Conservation (phyloP, 2,888 invertebrate genomes). For the Arenicola marina region DNA sequence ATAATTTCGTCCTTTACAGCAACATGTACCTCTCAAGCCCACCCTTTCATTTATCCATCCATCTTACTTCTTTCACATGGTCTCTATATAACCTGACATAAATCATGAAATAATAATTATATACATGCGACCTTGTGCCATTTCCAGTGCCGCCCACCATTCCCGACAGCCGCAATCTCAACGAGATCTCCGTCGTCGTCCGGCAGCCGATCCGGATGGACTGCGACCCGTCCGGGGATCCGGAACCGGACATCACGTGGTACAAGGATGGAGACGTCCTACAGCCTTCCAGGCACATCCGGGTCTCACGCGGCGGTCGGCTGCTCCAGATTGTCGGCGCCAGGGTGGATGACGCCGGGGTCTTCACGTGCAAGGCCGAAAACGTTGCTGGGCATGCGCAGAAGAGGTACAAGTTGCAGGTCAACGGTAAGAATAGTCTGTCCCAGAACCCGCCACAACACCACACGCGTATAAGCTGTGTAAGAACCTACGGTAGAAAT, state of each 20-base stretch:
- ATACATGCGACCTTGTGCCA: no score
- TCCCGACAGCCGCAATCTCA: conserved; percentile 35
- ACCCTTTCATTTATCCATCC: no score
- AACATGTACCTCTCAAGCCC: no score
- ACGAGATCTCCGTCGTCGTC: conserved; percentile 23
- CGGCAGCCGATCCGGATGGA: conserved; percentile 45
- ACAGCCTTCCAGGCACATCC: conserved; percentile 12
- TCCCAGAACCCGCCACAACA: no score
- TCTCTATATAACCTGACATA: no score
- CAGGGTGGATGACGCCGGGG: conserved; percentile 57
- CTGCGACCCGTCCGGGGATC: conserved; percentile 59
- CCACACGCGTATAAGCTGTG: no score
- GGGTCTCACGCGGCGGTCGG: conserved; percentile 16
- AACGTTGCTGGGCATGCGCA: conserved; percentile 62
- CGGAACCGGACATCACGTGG: conserved; percentile 62
- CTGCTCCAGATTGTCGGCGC: conserved; percentile 37
- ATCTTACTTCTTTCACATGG: no score
- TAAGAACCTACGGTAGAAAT: no score
- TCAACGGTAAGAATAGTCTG: conserved; percentile 47
- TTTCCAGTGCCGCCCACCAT: conserved; percentile 55
- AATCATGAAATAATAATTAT: no score
- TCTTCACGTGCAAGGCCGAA: conserved; percentile 61
- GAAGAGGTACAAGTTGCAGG: conserved; percentile 41
- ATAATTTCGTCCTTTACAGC: no score
- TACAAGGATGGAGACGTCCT: conserved; percentile 50